phyloP scores from a whole-genome alignment of 2,797 vertebrate species.

The Enoplosus armatus region DNA sequence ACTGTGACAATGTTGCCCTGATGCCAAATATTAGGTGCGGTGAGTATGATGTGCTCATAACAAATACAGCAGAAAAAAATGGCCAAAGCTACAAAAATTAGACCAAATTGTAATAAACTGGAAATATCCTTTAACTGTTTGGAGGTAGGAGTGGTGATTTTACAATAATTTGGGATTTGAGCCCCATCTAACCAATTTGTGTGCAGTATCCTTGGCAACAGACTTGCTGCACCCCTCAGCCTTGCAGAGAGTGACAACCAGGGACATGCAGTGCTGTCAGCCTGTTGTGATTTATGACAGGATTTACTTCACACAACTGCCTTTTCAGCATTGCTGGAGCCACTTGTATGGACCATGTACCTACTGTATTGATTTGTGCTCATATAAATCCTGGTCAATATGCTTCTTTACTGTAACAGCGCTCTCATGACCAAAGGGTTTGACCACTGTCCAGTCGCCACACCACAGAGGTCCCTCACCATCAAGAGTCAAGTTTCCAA shows the following conservation, averaged over 20 bases:
- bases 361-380: conserved; percentile 69
- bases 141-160: not conserved
- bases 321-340: conserved; percentile 39
- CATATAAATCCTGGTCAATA: conserved; percentile 70
- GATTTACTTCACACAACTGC: conserved; percentile 40
- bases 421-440: conserved; percentile 39
- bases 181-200: not conserved
- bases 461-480: conserved; percentile 46
- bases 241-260: conserved; percentile 14
- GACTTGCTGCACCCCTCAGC: not conserved
- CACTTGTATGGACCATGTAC: conserved; percentile 43
- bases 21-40: not conserved
- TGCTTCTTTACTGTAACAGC: conserved; percentile 31
- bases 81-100: not conserved
- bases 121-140: not conserved
- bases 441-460: conserved; percentile 42
- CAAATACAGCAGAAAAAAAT: not conserved
- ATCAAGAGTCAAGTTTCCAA: conserved; percentile 44
- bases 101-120: not conserved
- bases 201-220: not conserved
- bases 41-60: not conserved
- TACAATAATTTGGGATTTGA: not conserved
- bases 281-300: conserved; percentile 57
- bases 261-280: conserved; percentile 32
- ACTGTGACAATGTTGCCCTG: not conserved